These are phyloP conservation scores for Ormia ochracea DNA, from an alignment of 2,888 invertebrate species.

Conservation along the genomic window DNA sequence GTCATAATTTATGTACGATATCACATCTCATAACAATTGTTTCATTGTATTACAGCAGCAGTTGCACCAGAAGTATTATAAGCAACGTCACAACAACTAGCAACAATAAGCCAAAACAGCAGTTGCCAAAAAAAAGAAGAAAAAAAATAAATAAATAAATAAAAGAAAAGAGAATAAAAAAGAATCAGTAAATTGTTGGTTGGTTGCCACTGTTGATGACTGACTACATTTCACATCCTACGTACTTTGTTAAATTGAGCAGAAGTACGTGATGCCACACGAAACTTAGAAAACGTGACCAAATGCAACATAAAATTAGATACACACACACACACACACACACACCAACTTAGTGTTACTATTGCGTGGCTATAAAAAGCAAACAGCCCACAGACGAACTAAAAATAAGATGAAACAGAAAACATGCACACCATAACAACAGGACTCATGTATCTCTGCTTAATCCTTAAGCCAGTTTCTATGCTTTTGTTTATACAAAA, in stretches of 20 bases:
- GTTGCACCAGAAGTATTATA: background rate
- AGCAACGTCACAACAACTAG: background rate
- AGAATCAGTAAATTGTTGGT: slow-evolving; percentile 28
- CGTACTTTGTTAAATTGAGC: slow-evolving; percentile 64
- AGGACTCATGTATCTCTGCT: background rate
- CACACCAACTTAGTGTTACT: background rate
- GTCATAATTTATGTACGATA: slow-evolving; percentile 2
- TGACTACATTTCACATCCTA: slow-evolving; percentile 50
- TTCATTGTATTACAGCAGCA: slow-evolving; percentile 36
- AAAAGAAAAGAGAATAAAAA: too few species aligned
- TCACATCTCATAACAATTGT: slow-evolving; percentile 42
- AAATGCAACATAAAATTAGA: slow-evolving; percentile 50
- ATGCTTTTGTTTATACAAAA: slow-evolving; percentile 29
- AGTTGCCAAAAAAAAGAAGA: slow-evolving; percentile 2
- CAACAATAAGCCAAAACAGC: background rate
- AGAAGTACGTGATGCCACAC: slow-evolving; percentile 65
- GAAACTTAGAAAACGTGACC: slow-evolving; percentile 64
- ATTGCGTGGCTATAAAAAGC: background rate
- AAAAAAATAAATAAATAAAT: slow-evolving; percentile 14
- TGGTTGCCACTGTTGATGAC: slow-evolving; percentile 35
- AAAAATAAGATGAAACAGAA: background rate
- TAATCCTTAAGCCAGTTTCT: slow-evolving; percentile 8
- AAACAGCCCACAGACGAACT: background rate
- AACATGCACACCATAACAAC: background rate
- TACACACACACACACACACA: background rate